These are phyloP conservation scores for Pararge aegeria DNA, from an alignment of 1,140 invertebrate genomes.

Conservation along the genomic window DNA sequence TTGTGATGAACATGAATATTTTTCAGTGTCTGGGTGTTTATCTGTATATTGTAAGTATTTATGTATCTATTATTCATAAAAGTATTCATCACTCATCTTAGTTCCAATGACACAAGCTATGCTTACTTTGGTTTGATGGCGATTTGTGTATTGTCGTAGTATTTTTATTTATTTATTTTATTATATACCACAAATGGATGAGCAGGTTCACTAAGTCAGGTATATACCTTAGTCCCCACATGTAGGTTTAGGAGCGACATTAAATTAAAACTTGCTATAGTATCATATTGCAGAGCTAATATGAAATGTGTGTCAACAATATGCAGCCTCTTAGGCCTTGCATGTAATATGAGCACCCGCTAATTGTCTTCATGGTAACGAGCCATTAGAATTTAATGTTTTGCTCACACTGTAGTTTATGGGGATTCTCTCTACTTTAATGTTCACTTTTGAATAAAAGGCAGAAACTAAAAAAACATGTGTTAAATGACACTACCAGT, in stretches of 20 bases:
- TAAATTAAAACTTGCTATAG: constrained; percentile 1
- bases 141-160: too few species aligned
- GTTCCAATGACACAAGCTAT: too few species aligned
- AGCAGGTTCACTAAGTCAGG: background rate
- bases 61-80: too few species aligned
- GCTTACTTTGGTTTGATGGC: too few species aligned
- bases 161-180: too few species aligned
- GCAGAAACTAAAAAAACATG: background rate
- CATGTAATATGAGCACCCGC: constrained; percentile 23
- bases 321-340: constrained; percentile 24
- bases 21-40: too few species aligned
- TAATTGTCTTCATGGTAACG: constrained; percentile 32
- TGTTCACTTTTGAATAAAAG: background rate
- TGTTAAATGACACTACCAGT: too few species aligned
- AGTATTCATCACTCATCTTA: too few species aligned
- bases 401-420: constrained; percentile 8
- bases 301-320: constrained; percentile 28
- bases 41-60: too few species aligned
- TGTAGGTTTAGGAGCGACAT: background rate
- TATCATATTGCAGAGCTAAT: constrained; percentile 15
- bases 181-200: too few species aligned
- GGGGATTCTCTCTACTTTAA: constrained; percentile 1
- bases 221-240: background rate
- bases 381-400: constrained; percentile 16
- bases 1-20: too few species aligned